Conservation (phyloP, 1,140 invertebrate species). For the Neodiprion lecontei region DNA sequence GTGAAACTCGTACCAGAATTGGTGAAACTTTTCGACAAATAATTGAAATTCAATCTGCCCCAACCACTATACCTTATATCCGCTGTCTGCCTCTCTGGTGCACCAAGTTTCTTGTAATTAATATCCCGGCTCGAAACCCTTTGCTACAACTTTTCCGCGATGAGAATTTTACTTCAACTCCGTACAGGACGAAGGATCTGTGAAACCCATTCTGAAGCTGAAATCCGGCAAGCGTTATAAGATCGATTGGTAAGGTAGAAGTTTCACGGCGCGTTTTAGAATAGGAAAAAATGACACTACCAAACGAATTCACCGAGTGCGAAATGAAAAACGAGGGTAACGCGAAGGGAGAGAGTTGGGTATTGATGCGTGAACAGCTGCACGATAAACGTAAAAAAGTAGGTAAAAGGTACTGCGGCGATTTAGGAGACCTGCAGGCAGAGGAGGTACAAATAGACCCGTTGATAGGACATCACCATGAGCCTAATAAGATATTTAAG, state of each 20-base stretch:
- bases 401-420: conserved; percentile 22
- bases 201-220: no score
- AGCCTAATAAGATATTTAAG: conserved; percentile 44
- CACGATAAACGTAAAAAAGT: conserved; percentile 18
- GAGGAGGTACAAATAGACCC: neutral
- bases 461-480: conserved; percentile 35
- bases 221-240: no score
- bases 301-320: no score
- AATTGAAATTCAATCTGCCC: conserved; percentile 48
- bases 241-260: no score
- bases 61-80: conserved; percentile 13
- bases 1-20: neutral
- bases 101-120: conserved; percentile 31
- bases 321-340: no score
- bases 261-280: no score
- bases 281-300: no score
- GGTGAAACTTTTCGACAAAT: conserved; percentile 42
- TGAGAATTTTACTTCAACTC: no score
- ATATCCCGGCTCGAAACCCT: conserved; percentile 14
- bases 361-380: no score
- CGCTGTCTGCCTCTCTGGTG: conserved; percentile 14
- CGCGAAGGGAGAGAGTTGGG: no score
- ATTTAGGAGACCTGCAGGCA: conserved; percentile 6
- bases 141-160: no score
- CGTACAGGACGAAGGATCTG: no score